These are phyloP conservation scores for Oxystoma pomonae DNA, from an alignment of 2,888 invertebrate species.

Conservation along the genomic window DNA sequence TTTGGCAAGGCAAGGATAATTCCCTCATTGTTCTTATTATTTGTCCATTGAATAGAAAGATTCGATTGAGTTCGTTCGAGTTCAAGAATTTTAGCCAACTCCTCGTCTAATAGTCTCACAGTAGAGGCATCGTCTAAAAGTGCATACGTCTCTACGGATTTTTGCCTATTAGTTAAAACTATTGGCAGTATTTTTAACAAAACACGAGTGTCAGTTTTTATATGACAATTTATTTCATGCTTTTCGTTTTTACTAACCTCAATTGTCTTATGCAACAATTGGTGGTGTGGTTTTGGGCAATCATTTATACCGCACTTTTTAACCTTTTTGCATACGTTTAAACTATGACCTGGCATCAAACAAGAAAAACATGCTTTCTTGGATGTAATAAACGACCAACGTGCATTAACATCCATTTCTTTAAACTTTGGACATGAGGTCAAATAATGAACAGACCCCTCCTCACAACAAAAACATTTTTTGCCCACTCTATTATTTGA, in stretches of 20 bases:
- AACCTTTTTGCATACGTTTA: background rate
- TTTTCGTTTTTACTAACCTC: background rate
- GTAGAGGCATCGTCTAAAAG: background rate
- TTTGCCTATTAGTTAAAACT: background rate
- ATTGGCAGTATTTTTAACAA: background rate
- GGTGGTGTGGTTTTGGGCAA: background rate
- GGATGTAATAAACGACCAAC: background rate
- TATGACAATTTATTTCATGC: background rate
- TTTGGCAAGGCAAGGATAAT: no score
- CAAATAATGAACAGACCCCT: background rate
- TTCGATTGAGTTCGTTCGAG: background rate
- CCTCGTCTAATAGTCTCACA: background rate
- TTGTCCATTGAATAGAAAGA: background rate
- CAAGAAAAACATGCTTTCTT: background rate
- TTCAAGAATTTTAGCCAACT: background rate
- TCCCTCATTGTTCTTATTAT: no score
- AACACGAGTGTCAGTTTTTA: background rate
- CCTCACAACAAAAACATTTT: background rate
- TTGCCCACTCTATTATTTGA: no score
- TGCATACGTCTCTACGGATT: background rate
- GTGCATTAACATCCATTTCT: background rate
- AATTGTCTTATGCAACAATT: no score
- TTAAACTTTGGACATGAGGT: background rate
- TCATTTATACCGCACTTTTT: background rate
- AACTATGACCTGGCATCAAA: background rate